Evolutionary conservation across 1,140 invertebrate genomes (phyloP).

Genomic region (Pseudomyrmex sp.): DNA sequence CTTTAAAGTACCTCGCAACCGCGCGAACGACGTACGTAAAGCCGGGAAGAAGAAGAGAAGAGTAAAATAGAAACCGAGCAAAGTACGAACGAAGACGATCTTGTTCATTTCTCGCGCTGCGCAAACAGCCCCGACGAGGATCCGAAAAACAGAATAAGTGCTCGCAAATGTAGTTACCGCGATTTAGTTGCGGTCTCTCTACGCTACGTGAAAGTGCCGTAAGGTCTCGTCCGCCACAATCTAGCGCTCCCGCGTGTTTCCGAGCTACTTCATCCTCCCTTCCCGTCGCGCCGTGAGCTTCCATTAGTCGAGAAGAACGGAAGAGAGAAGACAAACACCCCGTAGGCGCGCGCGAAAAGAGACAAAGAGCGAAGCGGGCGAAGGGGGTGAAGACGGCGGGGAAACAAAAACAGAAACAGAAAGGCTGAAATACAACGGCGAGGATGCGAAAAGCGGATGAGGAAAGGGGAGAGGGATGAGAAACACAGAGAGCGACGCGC

Average conservation of each 20-base stretch:
- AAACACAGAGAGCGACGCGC: constrained; percentile 7
- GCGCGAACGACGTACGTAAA: too few relatives aligned
- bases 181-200: constrained; percentile 57
- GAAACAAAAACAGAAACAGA: constrained; percentile 36
- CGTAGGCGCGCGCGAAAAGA: neutral
- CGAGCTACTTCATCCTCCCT: neutral
- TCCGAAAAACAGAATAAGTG: constrained; percentile 61
- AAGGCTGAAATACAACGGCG: neutral
- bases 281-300: constrained; percentile 23
- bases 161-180: constrained; percentile 62
- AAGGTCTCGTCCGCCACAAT: constrained; percentile 5
- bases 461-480: neutral
- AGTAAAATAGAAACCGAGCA: constrained; percentile 4
- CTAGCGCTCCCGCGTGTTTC: too few relatives aligned
- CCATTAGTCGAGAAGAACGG: constrained; percentile 44
- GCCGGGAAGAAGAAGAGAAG: too few relatives aligned
- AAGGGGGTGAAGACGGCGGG: constrained; percentile 22
- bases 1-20: too few relatives aligned
- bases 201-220: constrained; percentile 32
- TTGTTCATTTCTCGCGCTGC: constrained; percentile 35
- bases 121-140: constrained; percentile 21
- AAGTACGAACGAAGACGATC: constrained; percentile 21
- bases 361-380: constrained; percentile 10
- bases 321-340: constrained; percentile 21
- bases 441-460: constrained; percentile 14